Evolutionary conservation across 2,888 invertebrate genomes (phyloP).

Genomic region (Chrysina gloriosa): DNA sequence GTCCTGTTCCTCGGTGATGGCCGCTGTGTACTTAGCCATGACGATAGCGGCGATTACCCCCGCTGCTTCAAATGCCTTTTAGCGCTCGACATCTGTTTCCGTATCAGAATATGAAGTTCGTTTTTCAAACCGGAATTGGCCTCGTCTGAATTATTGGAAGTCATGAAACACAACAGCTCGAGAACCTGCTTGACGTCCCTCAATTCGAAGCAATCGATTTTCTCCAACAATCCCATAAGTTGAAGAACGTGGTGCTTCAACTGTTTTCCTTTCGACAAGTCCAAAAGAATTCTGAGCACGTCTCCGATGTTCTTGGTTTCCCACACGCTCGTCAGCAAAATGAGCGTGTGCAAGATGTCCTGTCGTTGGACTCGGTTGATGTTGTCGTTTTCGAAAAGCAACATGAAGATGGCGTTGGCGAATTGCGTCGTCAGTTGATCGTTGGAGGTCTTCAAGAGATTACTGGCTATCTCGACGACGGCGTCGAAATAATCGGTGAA

Average conservation of each 20-base stretch:
- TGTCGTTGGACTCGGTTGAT: constrained; percentile 54
- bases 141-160: constrained; percentile 69
- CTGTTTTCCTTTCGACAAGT: constrained; percentile 59
- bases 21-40: constrained; percentile 78
- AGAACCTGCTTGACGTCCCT: constrained; percentile 81
- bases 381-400: constrained; percentile 63
- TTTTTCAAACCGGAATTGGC: constrained; percentile 73
- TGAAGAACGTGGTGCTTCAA: constrained; percentile 72
- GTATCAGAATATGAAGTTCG: constrained; percentile 86
- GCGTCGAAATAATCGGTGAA: constrained; percentile 69
- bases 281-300: constrained; percentile 54
- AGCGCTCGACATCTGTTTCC: constrained; percentile 82
- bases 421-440: constrained; percentile 70
- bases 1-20: constrained; percentile 60
- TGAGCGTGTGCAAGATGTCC: constrained; percentile 58
- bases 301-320: constrained; percentile 54
- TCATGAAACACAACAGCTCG: constrained; percentile 81
- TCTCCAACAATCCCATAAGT: constrained; percentile 78
- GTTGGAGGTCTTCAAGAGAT: constrained; percentile 66
- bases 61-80: constrained; percentile 73
- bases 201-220: constrained; percentile 78
- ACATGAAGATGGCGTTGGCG: constrained; percentile 70
- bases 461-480: constrained; percentile 70
- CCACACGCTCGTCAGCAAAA: constrained; percentile 55
- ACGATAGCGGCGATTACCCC: constrained; percentile 82